Percentiles rank a stretch among this genome's conserved stretches.
These are phyloP conservation scores for Manis javanica DNA, from an alignment of 2,797 vertebrate species.

Conservation along the genomic window DNA sequence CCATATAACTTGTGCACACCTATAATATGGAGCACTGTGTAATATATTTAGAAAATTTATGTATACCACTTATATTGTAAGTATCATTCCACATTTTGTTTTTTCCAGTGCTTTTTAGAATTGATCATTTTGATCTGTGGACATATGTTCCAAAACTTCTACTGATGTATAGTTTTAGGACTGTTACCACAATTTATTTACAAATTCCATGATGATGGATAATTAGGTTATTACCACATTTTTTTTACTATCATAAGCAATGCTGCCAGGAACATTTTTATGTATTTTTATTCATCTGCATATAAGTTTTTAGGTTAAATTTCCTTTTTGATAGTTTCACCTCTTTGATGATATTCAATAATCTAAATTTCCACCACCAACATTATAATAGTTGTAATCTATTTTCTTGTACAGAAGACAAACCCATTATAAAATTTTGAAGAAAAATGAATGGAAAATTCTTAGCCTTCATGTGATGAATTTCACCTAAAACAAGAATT, in stretches of 20 bases:
- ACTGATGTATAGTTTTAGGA: not conserved
- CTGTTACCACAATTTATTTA: not conserved
- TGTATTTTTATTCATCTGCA: not conserved
- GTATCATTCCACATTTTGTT: not conserved
- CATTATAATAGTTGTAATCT: not conserved
- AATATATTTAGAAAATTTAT: not conserved
- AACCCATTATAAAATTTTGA: not conserved
- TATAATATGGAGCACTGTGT: not conserved
- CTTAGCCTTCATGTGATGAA: not conserved
- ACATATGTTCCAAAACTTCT: not conserved
- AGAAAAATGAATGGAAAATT: not conserved
- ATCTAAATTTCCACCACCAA: not conserved
- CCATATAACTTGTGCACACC: not conserved
- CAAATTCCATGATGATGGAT: not conserved
- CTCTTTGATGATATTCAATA: not conserved
- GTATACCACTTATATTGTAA: not conserved
- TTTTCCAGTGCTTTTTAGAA: not conserved
- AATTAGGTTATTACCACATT: not conserved
- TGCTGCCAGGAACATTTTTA: not conserved
- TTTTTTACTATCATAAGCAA: not conserved
- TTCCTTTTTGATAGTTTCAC: not conserved
- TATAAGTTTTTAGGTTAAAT: not conserved
- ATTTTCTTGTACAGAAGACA: not conserved
- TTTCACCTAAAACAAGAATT: not conserved
- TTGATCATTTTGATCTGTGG: not conserved